phyloP scores from a whole-genome alignment of 2,113 vertebrate species.

The Megaptera novaeangliae region DNA sequence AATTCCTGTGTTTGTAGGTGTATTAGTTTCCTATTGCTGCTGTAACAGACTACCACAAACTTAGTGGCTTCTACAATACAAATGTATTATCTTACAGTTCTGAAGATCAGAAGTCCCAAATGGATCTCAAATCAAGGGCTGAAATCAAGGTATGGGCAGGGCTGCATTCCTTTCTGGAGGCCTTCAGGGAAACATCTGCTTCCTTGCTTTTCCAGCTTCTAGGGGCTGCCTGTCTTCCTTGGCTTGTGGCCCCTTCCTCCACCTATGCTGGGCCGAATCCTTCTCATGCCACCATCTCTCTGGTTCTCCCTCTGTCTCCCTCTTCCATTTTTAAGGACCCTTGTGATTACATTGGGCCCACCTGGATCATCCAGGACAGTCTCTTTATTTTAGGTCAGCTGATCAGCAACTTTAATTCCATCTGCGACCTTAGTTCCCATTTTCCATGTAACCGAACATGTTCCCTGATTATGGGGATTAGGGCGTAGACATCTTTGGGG shows the following conservation, averaged over 20 bases:
- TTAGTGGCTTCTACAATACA: not conserved
- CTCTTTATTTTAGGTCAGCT: not conserved
- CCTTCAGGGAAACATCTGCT: not conserved
- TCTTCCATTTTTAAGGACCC: not conserved
- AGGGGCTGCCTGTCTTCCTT: too few relatives aligned
- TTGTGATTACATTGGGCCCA: not conserved
- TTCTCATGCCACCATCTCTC: not conserved
- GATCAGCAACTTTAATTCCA: not conserved
- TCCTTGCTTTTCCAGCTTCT: not conserved
- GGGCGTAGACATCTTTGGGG: too few relatives aligned
- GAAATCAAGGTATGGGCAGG: not conserved
- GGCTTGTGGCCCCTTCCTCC: not conserved
- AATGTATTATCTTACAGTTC: too few relatives aligned
- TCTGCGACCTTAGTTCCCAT: not conserved
- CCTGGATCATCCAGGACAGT: not conserved
- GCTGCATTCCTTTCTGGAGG: not conserved
- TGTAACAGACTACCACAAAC: not conserved
- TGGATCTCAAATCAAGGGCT: not conserved
- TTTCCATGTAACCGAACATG: fast-evolving
- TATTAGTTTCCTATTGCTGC: not conserved
- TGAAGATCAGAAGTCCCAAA: not conserved
- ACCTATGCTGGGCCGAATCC: fast-evolving
- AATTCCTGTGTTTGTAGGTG: not conserved
- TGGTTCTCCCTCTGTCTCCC: not conserved
- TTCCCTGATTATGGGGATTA: not conserved